phyloP scores from a whole-genome alignment of 2,113 vertebrate genomes.

The Campylomormyrus tamandua region DNA sequence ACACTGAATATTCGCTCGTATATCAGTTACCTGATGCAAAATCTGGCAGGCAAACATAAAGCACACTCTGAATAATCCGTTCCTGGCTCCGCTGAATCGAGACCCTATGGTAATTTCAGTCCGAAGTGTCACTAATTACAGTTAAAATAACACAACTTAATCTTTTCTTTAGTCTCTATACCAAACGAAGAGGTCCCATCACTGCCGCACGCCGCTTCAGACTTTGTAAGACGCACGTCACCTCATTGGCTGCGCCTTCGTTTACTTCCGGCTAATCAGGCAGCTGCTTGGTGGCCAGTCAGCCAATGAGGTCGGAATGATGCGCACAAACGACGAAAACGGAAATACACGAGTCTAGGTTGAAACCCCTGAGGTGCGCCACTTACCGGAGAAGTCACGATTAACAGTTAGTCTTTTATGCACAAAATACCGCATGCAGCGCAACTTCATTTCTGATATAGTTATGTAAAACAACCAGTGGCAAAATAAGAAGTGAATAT shows the following conservation, averaged over 20 bases:
- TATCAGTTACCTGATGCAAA: background rate
- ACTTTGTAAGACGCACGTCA: constrained; percentile 60
- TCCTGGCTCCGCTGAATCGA: background rate
- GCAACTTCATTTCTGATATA: background rate
- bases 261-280: constrained; percentile 39
- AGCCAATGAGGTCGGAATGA: constrained; percentile 40
- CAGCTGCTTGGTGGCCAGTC: background rate
- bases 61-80: background rate
- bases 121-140: background rate
- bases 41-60: background rate
- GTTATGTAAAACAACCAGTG: background rate
- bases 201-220: background rate
- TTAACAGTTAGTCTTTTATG: background rate
- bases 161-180: background rate
- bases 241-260: constrained; percentile 47
- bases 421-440: background rate
- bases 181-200: background rate
- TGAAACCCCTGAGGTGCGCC: background rate
- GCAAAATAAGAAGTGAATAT: background rate
- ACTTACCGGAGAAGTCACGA: background rate
- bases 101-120: background rate
- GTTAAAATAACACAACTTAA: background rate
- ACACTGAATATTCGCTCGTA: background rate
- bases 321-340: constrained; percentile 53
- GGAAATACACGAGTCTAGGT: background rate